Evolutionary conservation across 2,113 vertebrate genomes (phyloP).

Genomic region (Climacteris rufus): DNA sequence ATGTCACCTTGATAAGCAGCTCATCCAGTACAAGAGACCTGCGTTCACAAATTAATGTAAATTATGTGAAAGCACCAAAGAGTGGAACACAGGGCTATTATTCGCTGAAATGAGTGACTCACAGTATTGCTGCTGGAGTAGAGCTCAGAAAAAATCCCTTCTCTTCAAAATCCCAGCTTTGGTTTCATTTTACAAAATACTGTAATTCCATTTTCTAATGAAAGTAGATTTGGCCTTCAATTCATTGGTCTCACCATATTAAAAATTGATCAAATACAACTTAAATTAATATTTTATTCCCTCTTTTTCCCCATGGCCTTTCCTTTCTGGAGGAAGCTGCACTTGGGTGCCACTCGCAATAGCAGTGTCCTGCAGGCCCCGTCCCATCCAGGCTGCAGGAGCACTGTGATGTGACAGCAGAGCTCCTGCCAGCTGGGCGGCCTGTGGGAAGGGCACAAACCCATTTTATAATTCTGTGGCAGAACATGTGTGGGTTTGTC

Average conservation of each 20-base stretch:
- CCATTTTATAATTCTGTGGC: background rate
- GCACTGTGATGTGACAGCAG: accelerated
- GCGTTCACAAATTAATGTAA: constrained; percentile 50
- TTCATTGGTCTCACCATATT: background rate
- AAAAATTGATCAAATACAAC: constrained; percentile 18
- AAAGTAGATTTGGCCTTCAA: background rate
- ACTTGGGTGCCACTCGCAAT: accelerated
- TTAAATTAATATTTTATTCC: constrained; percentile 24
- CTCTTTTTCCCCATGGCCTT: background rate
- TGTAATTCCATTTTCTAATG: background rate
- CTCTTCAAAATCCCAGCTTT: background rate
- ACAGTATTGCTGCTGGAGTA: background rate
- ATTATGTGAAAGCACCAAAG: constrained; percentile 11
- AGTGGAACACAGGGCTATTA: constrained; percentile 33
- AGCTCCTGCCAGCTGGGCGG: accelerated
- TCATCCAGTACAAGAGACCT: constrained; percentile 23
- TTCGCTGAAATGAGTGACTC: constrained; percentile 22
- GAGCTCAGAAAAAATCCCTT: background rate
- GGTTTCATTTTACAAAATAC: background rate
- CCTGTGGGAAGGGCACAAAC: background rate
- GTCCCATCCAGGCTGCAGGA: background rate
- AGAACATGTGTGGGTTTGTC: background rate
- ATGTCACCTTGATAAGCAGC: constrained; percentile 52
- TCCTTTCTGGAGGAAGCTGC: background rate
- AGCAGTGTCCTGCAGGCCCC: background rate